Evolutionary conservation across 2,888 invertebrate species (phyloP), one percentile per base, ranked within the genome.

Genomic region (Pseudococcus longispinus): DNA sequence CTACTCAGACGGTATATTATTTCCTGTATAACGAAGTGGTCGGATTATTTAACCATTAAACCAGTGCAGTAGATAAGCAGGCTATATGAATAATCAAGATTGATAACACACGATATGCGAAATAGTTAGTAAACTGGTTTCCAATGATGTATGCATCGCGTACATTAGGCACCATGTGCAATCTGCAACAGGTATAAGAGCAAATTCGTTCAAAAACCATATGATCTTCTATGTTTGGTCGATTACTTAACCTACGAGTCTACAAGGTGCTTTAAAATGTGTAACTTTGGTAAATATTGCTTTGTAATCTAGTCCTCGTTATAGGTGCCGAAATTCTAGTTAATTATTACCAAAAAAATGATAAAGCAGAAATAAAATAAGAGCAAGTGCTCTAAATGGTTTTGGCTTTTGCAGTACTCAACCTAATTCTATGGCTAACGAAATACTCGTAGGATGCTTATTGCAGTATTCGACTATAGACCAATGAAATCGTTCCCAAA

Each of bases 21-120:
- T 74, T 74, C 74, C 74, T 74, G 74, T 15, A n/a, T n/a, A 74
- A 74, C 18, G 32, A n/a, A 74, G 18, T 18, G 18, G 74, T 18
- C 74, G 32, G 74, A 74, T 74, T 74, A 74, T 74, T 74, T 74
- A 74, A 74, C 32, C 74, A 37, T 32, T 74, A 29, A 74, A 74
- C 74, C 74, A 74, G 74, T 15, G 32, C 74, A 74, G 9, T 32
- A 74, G 74, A 37, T 37, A 74, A 29, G 32, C 74, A 70, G 3
- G 70, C 74, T 32, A 70, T 18, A 32, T 32, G 29, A 23, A 70
- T 37, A 29, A 74, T 74, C 26, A 29, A 23, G 70, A 29, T 26
- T 70, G 70, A 74, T 74, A 37, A n/a, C 29, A 29, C 18, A 13
- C 23, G 70, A 70, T 37, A 37, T 37, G 60, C 4, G 23, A 23